A percentile compares a stretch with the other conserved stretches of the same genome.
Evolutionary conservation across 2,888 invertebrate genomes (phyloP).

Genomic region (Conchocele bisecta): DNA sequence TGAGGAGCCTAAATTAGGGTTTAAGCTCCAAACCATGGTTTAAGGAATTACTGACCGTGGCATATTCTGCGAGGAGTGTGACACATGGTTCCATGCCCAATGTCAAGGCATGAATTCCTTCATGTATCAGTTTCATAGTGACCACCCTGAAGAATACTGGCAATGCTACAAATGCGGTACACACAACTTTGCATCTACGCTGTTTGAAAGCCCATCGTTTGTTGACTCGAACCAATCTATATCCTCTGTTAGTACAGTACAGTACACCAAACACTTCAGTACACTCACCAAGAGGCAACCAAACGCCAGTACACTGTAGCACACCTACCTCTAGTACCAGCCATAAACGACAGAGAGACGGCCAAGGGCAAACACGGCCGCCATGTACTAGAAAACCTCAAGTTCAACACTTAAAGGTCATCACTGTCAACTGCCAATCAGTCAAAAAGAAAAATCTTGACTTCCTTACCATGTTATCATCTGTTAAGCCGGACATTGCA

Average conservation of each 20-base stretch:
- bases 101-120: constrained; percentile 9
- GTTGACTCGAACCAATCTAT: neutral
- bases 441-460: too few relatives aligned
- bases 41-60: too few relatives aligned
- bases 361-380: neutral
- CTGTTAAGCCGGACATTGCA: constrained; percentile 32
- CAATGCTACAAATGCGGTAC: constrained; percentile 17
- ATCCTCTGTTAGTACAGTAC: neutral
- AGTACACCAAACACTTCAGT: neutral
- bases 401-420: constrained; percentile 10
- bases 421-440: too few relatives aligned
- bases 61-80: too few relatives aligned
- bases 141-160: constrained; percentile 10
- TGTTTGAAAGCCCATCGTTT: neutral
- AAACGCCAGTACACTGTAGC: neutral
- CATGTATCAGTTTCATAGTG: constrained; percentile 7
- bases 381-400: neutral
- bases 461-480: constrained; percentile 6
- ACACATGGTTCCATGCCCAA: too few relatives aligned
- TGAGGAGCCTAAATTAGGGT: too few relatives aligned
- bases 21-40: too few relatives aligned
- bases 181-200: constrained; percentile 3
- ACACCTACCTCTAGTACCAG: too few relatives aligned
- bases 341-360: too few relatives aligned
- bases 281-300: neutral